phyloP scores from a whole-genome alignment of 1,140 invertebrate genomes.

The Antheraea mylitta region DNA sequence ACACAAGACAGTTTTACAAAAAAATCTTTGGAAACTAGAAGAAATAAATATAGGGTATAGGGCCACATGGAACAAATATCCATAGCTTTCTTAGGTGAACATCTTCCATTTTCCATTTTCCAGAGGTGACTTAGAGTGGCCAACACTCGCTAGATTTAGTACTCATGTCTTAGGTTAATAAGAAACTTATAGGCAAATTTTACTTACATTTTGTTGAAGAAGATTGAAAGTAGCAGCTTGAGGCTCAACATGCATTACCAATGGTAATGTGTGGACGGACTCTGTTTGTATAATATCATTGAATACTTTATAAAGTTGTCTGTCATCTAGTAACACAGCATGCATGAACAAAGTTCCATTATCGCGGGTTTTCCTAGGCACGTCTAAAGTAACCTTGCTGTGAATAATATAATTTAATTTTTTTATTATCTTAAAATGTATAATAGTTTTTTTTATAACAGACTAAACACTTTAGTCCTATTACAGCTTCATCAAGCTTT shows the following conservation, averaged over 20 bases:
- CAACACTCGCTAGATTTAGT: too few relatives aligned
- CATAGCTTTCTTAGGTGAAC: too few relatives aligned
- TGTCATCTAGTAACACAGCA: conserved; percentile 79
- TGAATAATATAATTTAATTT: conserved; percentile 34
- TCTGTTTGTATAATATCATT: conserved; percentile 77
- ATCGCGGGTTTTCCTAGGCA: conserved; percentile 84
- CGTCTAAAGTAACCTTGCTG: conserved; percentile 81
- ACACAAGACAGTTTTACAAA: too few relatives aligned
- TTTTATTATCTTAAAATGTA: neutral
- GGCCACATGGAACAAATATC: too few relatives aligned
- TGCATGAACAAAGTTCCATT: conserved; percentile 90
- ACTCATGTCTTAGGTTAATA: too few relatives aligned
- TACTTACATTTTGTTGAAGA: conserved; percentile 64
- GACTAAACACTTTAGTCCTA: too few relatives aligned
- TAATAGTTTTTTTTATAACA: neutral
- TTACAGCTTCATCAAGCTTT: too few relatives aligned
- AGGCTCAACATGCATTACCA: conserved; percentile 87
- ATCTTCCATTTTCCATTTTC: too few relatives aligned
- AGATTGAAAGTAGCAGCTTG: conserved; percentile 88
- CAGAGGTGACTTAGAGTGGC: too few relatives aligned
- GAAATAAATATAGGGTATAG: too few relatives aligned
- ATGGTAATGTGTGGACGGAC: conserved; percentile 79
- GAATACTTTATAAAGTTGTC: conserved; percentile 75
- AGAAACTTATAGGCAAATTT: too few relatives aligned
- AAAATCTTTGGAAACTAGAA: too few relatives aligned